A percentile compares a stretch with the other conserved stretches of the same genome.
Evolutionary conservation across 2,113 vertebrate genomes (phyloP).

Genomic region (Chamaetylas fuelleborni): DNA sequence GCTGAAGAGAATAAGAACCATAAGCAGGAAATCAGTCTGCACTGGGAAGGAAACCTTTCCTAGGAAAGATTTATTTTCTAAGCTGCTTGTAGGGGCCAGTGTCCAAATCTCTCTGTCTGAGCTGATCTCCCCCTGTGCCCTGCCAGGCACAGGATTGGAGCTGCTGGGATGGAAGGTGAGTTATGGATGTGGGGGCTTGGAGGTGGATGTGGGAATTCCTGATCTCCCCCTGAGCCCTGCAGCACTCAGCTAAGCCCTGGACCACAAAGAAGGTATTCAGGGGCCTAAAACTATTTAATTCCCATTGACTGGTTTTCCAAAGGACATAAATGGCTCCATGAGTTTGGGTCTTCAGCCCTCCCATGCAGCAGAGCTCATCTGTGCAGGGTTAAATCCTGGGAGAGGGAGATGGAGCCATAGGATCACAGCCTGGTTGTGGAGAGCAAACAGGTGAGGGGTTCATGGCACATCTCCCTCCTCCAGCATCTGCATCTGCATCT

Average conservation of each 20-base stretch:
- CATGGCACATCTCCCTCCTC: background rate
- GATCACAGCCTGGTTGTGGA: background rate
- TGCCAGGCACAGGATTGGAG: constrained; percentile 20
- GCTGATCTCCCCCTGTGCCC: background rate
- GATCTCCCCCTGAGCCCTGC: background rate
- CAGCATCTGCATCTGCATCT: too few relatives aligned
- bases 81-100: background rate
- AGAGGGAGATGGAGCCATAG: background rate
- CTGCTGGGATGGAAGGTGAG: background rate
- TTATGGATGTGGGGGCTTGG: background rate
- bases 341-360: background rate
- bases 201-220: background rate
- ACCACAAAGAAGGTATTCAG: background rate
- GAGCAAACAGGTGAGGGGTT: background rate
- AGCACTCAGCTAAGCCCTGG: background rate
- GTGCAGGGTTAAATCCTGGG: rapidly evolving
- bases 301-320: constrained; percentile 25
- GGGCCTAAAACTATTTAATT: constrained; percentile 27
- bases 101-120: constrained; percentile 14
- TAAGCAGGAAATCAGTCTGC: background rate
- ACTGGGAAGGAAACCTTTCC: constrained; percentile 33
- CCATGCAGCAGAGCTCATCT: background rate
- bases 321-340: background rate
- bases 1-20: constrained; percentile 19
- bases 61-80: constrained; percentile 4